Percentiles rank a stretch among this genome's conserved stretches.
phyloP scores from a whole-genome alignment of 2,797 vertebrate genomes.

The Paratrypauchen microcephalus region DNA sequence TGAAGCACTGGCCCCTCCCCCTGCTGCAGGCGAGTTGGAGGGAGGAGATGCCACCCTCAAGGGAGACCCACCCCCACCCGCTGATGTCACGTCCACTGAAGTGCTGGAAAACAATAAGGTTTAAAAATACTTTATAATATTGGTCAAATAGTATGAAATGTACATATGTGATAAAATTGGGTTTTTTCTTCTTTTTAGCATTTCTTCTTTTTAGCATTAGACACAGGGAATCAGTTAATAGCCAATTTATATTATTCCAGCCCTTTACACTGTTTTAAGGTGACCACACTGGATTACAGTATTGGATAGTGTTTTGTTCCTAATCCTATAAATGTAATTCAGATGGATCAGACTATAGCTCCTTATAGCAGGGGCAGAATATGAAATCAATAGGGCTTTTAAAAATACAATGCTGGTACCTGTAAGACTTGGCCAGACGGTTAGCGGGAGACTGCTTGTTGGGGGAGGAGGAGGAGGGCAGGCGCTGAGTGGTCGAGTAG shows the following conservation, averaged over 20 bases:
- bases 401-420: constrained; percentile 56
- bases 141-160: background rate
- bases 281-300: constrained; percentile 1
- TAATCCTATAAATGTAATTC: constrained; percentile 7
- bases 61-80: constrained; percentile 80
- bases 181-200: background rate
- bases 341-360: constrained; percentile 3
- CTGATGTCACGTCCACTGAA: constrained; percentile 70
- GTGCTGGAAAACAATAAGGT: constrained; percentile 50
- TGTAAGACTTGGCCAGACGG: constrained; percentile 95
- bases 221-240: background rate
- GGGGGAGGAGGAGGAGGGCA: constrained; percentile 84
- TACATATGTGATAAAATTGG: background rate
- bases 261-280: background rate
- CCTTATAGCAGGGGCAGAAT: background rate
- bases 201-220: background rate
- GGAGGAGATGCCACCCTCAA: constrained; percentile 89
- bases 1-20: constrained; percentile 71
- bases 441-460: constrained; percentile 86
- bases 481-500: constrained; percentile 86
- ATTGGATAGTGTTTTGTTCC: constrained; percentile 6
- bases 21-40: constrained; percentile 79
- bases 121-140: background rate
- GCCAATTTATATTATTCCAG: background rate
- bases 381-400: constrained; percentile 2